These are phyloP conservation scores for Pyralis farinalis DNA, from an alignment of 2,888 invertebrate genomes.

Conservation along the genomic window DNA sequence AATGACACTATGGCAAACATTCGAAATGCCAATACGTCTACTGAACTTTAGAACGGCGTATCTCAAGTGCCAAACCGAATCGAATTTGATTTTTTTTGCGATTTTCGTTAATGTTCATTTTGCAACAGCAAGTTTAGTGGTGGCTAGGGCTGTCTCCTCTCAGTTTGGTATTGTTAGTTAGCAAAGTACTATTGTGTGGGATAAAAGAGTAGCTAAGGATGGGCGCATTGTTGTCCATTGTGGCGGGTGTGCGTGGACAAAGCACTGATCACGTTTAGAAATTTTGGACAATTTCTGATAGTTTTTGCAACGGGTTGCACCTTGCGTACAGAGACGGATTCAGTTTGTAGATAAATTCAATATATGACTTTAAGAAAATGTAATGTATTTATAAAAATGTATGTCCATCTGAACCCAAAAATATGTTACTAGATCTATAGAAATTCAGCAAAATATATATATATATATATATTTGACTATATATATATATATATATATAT, in stretches of 20 bases:
- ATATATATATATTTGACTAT: too few relatives aligned
- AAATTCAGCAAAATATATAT: too few relatives aligned
- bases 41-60: conserved; percentile 19
- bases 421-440: too few relatives aligned
- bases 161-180: conserved; percentile 50
- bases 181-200: conserved; percentile 69
- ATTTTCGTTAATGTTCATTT: too few relatives aligned
- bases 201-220: conserved; percentile 78
- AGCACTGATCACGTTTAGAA: conserved; percentile 66
- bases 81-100: too few relatives aligned
- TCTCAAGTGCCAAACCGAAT: too few relatives aligned
- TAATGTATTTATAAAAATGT: too few relatives aligned
- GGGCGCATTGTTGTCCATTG: conserved; percentile 68
- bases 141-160: too few relatives aligned
- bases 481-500: too few relatives aligned
- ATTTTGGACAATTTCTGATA: conserved; percentile 74
- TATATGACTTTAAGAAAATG: too few relatives aligned
- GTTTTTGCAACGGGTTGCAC: conserved; percentile 80
- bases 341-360: neutral
- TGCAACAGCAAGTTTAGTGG: too few relatives aligned
- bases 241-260: conserved; percentile 76
- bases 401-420: too few relatives aligned
- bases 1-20: conserved; percentile 79
- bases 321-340: conserved; percentile 59
- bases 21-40: conserved; percentile 57